Conservation (phyloP, 2,888 invertebrate species). For the Chrysina gloriosa region DNA sequence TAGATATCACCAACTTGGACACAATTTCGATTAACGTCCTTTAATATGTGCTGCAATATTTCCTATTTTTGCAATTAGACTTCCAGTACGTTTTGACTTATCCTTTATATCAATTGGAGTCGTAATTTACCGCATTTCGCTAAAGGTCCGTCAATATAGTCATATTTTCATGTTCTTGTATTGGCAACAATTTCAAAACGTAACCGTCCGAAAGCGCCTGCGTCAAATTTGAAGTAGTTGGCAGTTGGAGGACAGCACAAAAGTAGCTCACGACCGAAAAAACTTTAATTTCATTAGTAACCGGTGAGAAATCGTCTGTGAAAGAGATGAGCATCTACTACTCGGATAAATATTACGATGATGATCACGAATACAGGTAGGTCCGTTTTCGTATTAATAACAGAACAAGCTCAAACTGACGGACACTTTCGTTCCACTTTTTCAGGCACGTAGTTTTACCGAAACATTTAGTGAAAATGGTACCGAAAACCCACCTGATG, state of each 20-base stretch:
- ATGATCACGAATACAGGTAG: constrained; percentile 92
- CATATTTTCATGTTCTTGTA: background rate
- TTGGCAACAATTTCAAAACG: background rate
- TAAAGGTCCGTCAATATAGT: no score
- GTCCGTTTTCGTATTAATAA: constrained; percentile 43
- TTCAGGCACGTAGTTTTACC: constrained; percentile 94
- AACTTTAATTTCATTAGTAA: constrained; percentile 6
- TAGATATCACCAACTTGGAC: no score
- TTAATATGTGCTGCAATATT: no score
- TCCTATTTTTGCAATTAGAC: no score
- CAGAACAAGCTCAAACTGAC: background rate
- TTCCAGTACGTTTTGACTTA: no score
- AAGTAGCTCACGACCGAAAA: background rate
- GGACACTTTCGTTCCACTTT: background rate
- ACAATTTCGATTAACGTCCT: no score
- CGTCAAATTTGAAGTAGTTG: constrained; percentile 12
- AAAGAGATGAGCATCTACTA: constrained; percentile 78
- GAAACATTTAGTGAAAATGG: constrained; percentile 88
- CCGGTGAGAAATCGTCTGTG: constrained; percentile 24
- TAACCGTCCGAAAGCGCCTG: background rate
- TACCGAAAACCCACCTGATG: constrained; percentile 95
- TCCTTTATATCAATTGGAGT: no score
- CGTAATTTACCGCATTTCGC: no score
- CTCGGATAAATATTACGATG: constrained; percentile 93
- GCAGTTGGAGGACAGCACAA: constrained; percentile 1